Evolutionary conservation across 1,140 invertebrate genomes (phyloP), one percentile per base, ranked within the genome.

Genomic region (Octopus sinensis): DNA sequence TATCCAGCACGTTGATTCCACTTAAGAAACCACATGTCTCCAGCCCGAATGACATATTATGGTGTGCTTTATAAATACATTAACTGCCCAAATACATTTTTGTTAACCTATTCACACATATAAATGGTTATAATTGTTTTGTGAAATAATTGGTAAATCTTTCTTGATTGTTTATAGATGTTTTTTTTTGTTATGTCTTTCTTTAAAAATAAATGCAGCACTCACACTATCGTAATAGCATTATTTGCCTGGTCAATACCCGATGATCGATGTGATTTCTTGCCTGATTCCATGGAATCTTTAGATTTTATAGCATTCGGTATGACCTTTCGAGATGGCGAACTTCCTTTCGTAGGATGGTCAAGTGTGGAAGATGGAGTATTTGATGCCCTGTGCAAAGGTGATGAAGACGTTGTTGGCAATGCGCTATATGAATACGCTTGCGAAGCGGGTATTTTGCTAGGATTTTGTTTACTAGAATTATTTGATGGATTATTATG

Each of bases 401-500:
- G 85, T 6, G 85, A 86, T 7, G 84, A 83, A n/a, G 82, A 62
- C 43, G 82, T 77, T 6, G 83, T 86, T 62, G 85, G 85, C 17
- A 86, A 76, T 54, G 83, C 78, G 77, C 79, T 79, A 80, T 86
- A 86, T 75, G 79, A 84, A 82, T 83, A 77, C 23, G 76, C 76
- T 13, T 51, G 30, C 5, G 76, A 77, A 51, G 76, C 7, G 30
- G 76, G 76, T 23, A 53, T 43, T 77, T 77, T 77, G 76, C 76
- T 51, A 17, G n/a, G 30, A 13, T 52, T 77, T 13, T 77, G 30
- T 77, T 52, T 77, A 13, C 52, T 77, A 13, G 76, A 77, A 51
- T 77, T 77, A 43, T n/a, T 9, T 73, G 43, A 51, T 13, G 76
- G 76, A 77, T 77, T 77, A 51, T 77, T 77, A 53, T 52, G 43